Percentiles rank a stretch among this genome's conserved stretches.
phyloP scores from a whole-genome alignment of 2,113 vertebrate species.

The Rissa tridactyla region DNA sequence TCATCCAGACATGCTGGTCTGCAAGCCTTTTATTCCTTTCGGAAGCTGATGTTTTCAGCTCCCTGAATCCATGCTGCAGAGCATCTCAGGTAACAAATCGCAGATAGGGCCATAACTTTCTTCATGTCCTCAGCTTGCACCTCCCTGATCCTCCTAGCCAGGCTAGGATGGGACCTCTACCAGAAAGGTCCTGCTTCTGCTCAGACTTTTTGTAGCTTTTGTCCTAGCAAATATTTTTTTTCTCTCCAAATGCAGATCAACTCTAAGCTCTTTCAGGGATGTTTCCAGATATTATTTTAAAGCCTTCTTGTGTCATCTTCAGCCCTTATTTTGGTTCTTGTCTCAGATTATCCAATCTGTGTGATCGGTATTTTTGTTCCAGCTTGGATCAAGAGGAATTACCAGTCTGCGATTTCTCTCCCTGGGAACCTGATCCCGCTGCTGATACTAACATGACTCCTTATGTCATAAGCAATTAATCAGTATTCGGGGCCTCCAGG shows the following conservation, averaged over 20 bases:
- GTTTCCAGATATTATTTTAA: neutral
- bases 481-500: neutral
- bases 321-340: neutral
- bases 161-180: neutral
- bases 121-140: neutral
- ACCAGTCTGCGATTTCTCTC: neutral
- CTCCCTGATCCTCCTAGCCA: accelerated
- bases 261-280: neutral
- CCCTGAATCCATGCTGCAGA: neutral
- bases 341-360: neutral
- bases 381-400: constrained; percentile 43
- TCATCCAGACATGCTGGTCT: constrained; percentile 1
- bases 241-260: neutral
- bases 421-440: neutral
- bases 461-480: constrained; percentile 44
- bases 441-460: constrained; percentile 15
- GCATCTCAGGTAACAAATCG: neutral
- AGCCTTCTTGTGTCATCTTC: neutral
- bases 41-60: neutral
- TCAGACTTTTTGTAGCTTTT: neutral
- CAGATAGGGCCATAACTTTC: neutral
- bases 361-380: neutral
- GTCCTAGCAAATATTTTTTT: neutral
- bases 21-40: neutral
- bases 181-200: accelerated